Percentiles rank a stretch among this genome's conserved stretches.
These are phyloP conservation scores for Panagrolaimus sp. DNA, from an alignment of 1,140 invertebrate species.

Conservation along the genomic window DNA sequence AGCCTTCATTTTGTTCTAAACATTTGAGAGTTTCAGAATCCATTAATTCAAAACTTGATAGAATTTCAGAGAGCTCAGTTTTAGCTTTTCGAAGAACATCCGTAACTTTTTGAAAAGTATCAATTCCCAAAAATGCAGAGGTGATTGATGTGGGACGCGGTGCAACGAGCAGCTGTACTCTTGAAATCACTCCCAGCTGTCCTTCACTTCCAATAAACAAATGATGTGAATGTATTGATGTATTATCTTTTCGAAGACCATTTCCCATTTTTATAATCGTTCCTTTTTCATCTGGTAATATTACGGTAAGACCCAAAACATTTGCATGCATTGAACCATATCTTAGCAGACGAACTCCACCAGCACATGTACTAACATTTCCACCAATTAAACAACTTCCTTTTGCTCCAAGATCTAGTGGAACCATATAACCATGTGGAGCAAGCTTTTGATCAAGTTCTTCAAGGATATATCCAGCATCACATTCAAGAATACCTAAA, in stretches of 20 bases:
- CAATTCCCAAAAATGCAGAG: constrained; percentile 26
- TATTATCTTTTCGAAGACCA: constrained; percentile 88
- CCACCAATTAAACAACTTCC: constrained; percentile 94
- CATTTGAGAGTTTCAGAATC: constrained; percentile 31
- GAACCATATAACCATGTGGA: constrained; percentile 76
- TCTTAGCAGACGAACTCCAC: constrained; percentile 80
- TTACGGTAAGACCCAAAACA: constrained; percentile 83
- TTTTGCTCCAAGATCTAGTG: constrained; percentile 89
- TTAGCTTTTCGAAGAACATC: constrained; percentile 32
- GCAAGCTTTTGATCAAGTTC: constrained; percentile 72
- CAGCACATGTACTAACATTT: constrained; percentile 91
- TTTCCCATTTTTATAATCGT: constrained; percentile 75
- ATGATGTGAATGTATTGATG: constrained; percentile 90
- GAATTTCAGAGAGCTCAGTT: constrained; percentile 33
- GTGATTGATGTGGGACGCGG: constrained; percentile 26
- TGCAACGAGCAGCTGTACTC: constrained; percentile 71
- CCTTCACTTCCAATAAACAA: constrained; percentile 95
- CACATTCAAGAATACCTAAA: constrained; percentile 74
- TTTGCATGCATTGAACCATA: constrained; percentile 91
- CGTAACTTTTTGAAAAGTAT: constrained; percentile 35
- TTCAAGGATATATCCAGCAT: constrained; percentile 87
- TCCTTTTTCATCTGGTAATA: constrained; percentile 75
- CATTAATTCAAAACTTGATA: constrained; percentile 42
- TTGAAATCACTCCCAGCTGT: constrained; percentile 86
- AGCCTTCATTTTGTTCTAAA: constrained; percentile 27